phyloP scores from a whole-genome alignment of 2,888 invertebrate species.

The Drosophila hawaiiensis region DNA sequence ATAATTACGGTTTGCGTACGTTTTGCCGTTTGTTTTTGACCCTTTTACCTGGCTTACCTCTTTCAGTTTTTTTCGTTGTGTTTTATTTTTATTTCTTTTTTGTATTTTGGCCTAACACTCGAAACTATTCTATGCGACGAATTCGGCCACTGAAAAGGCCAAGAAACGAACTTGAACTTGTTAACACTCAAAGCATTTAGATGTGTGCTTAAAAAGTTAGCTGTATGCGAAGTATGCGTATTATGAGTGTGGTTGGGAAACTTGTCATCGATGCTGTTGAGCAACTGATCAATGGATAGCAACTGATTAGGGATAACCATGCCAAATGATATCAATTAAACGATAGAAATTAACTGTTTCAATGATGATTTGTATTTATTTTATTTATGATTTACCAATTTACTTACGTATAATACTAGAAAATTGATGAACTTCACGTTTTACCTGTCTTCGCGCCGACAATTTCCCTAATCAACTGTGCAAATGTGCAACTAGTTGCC shows the following conservation, averaged over 20 bases:
- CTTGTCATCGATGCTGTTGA: neutral
- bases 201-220: neutral
- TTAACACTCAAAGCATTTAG: slow-evolving; percentile 10
- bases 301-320: neutral
- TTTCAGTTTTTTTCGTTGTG: neutral
- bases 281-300: neutral
- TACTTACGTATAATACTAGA: neutral
- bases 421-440: neutral
- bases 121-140: slow-evolving; percentile 16
- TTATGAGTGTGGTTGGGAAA: neutral
- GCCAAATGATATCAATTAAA: neutral
- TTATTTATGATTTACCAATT: neutral
- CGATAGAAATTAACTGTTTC: neutral
- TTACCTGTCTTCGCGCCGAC: neutral
- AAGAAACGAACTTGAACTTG: slow-evolving; percentile 59
- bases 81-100: neutral
- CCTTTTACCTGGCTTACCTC: slow-evolving; percentile 34
- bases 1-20: slow-evolving; percentile 51
- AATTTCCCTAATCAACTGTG: neutral
- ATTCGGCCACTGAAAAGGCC: slow-evolving; percentile 27
- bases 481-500: neutral
- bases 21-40: slow-evolving; percentile 53
- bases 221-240: neutral
- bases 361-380: neutral
- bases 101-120: neutral